Evolutionary conservation across 1,140 invertebrate species (phyloP).

Genomic region (Vanessa atalanta): DNA sequence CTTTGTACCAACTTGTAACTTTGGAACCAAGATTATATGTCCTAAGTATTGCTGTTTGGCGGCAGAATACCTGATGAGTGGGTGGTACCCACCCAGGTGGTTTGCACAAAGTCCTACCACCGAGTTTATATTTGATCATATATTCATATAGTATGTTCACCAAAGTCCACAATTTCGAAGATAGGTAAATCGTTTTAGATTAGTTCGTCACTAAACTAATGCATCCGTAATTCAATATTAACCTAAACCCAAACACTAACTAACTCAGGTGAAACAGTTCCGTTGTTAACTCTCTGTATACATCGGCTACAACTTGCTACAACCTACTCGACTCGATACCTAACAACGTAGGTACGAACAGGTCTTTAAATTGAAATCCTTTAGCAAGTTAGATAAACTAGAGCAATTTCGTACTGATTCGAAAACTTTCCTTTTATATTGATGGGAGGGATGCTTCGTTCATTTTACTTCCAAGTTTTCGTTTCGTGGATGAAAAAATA

Average conservation of each 20-base stretch:
- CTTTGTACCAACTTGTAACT: too few relatives aligned
- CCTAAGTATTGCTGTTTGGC: too few relatives aligned
- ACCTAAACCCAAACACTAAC: constrained; percentile 20
- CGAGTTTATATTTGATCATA: too few relatives aligned
- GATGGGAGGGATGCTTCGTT: constrained; percentile 15
- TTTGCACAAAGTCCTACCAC: too few relatives aligned
- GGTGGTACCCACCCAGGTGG: too few relatives aligned
- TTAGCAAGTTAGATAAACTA: constrained; percentile 36
- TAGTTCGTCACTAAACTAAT: constrained; percentile 22
- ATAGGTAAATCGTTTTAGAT: constrained; percentile 15
- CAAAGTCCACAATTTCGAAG: constrained; percentile 1
- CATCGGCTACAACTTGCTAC: constrained; percentile 14
- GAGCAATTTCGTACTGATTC: constrained; percentile 41
- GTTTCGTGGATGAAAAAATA: neutral
- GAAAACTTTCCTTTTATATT: constrained; percentile 38
- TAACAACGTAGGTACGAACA: neutral
- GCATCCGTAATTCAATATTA: constrained; percentile 29
- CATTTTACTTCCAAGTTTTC: constrained; percentile 10
- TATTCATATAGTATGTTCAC: neutral
- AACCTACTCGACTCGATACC: neutral
- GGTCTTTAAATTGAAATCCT: constrained; percentile 52
- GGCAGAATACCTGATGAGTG: too few relatives aligned
- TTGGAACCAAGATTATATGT: too few relatives aligned
- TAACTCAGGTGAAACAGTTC: constrained; percentile 22
- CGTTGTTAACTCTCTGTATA: constrained; percentile 14